Evolutionary conservation across 1,140 invertebrate species (phyloP).

Genomic region (Drosophila serrata): DNA sequence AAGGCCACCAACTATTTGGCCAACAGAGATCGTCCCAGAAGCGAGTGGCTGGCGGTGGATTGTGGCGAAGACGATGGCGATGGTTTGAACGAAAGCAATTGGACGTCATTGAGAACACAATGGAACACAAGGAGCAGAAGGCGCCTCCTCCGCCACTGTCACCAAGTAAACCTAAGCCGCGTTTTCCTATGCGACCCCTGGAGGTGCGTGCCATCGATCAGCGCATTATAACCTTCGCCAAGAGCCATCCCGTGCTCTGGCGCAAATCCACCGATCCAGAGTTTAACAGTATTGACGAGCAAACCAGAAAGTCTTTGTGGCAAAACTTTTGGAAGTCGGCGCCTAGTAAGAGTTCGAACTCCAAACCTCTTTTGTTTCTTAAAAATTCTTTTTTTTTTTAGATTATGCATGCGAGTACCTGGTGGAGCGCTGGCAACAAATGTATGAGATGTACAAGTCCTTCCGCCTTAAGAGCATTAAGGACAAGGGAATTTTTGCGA

Average conservation of each 20-base stretch:
- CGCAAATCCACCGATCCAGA: conserved; percentile 74
- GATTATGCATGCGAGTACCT: conserved; percentile 72
- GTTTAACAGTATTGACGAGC: conserved; percentile 76
- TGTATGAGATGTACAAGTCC: conserved; percentile 84
- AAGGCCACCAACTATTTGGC: conserved; percentile 81
- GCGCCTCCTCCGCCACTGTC: background rate
- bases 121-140: conserved; percentile 38
- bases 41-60: conserved; percentile 68
- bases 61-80: conserved; percentile 79
- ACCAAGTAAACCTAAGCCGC: conserved; percentile 21
- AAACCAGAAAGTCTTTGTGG: conserved; percentile 75
- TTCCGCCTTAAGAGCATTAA: conserved; percentile 82
- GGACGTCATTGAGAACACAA: conserved; percentile 71
- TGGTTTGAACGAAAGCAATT: conserved; percentile 68
- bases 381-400: conserved; percentile 23
- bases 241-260: conserved; percentile 80
- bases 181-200: conserved; percentile 49
- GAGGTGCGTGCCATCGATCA: conserved; percentile 70
- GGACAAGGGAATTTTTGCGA: conserved; percentile 59
- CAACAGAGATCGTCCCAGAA: conserved; percentile 66
- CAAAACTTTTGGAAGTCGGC: conserved; percentile 71
- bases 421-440: conserved; percentile 78
- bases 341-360: conserved; percentile 55
- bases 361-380: fast-evolving
- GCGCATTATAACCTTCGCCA: conserved; percentile 82